Evolutionary conservation across 2,797 vertebrate genomes (phyloP), one percentile per base, ranked within the genome.

Genomic region (Pachyuromys duprasi): DNA sequence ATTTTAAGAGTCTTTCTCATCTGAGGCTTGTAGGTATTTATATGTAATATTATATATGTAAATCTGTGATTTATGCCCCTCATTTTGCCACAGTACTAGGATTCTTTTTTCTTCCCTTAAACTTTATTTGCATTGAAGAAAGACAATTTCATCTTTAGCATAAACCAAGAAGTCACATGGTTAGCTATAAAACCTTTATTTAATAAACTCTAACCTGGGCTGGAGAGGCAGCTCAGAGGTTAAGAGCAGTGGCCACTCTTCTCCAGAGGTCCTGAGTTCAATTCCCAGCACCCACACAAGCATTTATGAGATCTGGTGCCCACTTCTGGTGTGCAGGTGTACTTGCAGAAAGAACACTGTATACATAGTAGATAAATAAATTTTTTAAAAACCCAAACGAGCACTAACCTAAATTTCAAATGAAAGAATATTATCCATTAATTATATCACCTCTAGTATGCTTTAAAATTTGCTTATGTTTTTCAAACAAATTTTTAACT

Each of bases 101-200:
- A 63, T 79, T 86, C n/a, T 62, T 75, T 79, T 81, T 95, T 80
- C 53, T 93, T 76, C 42, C 26, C 72, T 83, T 96, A 95, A 45
- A 62, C 82, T 45, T 97, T 86, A 49, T 24, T 94, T 96, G 20
- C 39, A 92, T 84, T 93, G 31, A 95, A 82, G 45, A 95, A 96
- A 60, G 69, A 18, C 45, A 93, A 7, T 65, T 93, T 81, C 42
- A 67, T 65, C 55, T 95, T 81, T 86, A 93, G 83, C 26, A 69
- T 96, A 89, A 94, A 39, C 5, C 28, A 67, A 82, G 55, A 90
- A 91, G 8, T 33, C 18, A 45, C 15, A 49, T 91, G 74, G 72
- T 75, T 89, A 93, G n/a, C 12, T 70, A 70, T 65, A 67, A 92
- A 94, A 97, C 60, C 53, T 13, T 93, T 78, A 24, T 74, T 95